Percentiles rank a stretch among this genome's conserved stretches.
Conservation (phyloP, 1,140 invertebrate species). For the Cheumatopsyche charites region DNA sequence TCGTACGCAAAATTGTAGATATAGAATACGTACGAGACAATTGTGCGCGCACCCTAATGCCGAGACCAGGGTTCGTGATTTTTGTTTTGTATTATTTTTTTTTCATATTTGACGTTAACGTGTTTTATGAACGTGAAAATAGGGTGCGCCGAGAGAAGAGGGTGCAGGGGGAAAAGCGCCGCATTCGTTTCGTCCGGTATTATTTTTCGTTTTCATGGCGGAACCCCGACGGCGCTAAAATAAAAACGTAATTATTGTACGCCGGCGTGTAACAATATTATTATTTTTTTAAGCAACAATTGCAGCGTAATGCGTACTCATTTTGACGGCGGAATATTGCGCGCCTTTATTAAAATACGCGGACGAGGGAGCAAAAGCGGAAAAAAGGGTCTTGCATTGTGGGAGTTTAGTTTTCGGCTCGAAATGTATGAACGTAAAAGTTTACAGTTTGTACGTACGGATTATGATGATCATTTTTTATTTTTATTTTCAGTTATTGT, state of each 20-base stretch:
- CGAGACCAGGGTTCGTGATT: slow-evolving; percentile 46
- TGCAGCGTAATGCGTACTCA: slow-evolving; percentile 7
- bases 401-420: no score
- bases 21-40: no score
- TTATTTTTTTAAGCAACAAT: slow-evolving; percentile 18
- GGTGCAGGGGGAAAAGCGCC: background rate
- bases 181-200: background rate
- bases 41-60: no score
- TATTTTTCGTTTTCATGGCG: slow-evolving; percentile 19
- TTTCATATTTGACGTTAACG: slow-evolving; percentile 47
- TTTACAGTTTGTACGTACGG: no score
- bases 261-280: slow-evolving; percentile 20
- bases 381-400: background rate
- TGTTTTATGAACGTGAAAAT: slow-evolving; percentile 45
- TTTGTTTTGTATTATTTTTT: slow-evolving; percentile 44
- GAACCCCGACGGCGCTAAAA: slow-evolving; percentile 3
- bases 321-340: slow-evolving; percentile 8
- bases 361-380: background rate
- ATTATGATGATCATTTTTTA: no score
- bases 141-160: slow-evolving; percentile 40
- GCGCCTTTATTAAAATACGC: slow-evolving; percentile 22
- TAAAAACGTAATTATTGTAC: slow-evolving; percentile 24
- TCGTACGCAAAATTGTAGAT: no score
- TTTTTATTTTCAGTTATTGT: no score
- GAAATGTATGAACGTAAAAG: no score